phyloP scores from a whole-genome alignment of 1,140 invertebrate genomes.

The Potamilus streckersoni region DNA sequence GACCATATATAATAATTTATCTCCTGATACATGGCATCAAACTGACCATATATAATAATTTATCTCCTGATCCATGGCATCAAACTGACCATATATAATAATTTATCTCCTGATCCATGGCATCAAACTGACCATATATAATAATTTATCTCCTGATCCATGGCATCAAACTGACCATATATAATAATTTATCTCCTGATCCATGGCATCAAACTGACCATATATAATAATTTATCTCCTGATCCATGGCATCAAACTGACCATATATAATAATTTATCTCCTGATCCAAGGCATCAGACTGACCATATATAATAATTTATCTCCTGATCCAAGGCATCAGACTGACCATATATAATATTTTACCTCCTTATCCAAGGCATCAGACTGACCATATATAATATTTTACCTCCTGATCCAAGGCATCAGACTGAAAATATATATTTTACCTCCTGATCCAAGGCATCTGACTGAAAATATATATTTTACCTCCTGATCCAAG shows the following conservation, averaged over 20 bases:
- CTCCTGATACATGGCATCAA: conserved; percentile 74
- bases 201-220: conserved; percentile 75
- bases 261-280: no score
- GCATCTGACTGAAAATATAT: no score
- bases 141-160: conserved; percentile 58
- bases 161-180: conserved; percentile 79
- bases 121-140: no score
- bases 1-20: conserved; percentile 76
- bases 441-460: no score
- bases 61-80: conserved; percentile 75
- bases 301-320: no score
- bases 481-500: no score
- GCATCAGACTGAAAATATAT: conserved; percentile 81
- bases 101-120: no score
- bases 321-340: no score
- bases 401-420: conserved; percentile 73
- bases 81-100: no score
- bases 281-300: no score
- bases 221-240: conserved; percentile 83
- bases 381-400: conserved; percentile 77
- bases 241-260: conserved; percentile 65
- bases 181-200: conserved; percentile 72
- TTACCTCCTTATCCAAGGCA: conserved; percentile 74
- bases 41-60: conserved; percentile 80
- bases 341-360: no score